These are phyloP conservation scores for Cyclura pinguis DNA, from an alignment of 2,797 vertebrate species.

Conservation along the genomic window DNA sequence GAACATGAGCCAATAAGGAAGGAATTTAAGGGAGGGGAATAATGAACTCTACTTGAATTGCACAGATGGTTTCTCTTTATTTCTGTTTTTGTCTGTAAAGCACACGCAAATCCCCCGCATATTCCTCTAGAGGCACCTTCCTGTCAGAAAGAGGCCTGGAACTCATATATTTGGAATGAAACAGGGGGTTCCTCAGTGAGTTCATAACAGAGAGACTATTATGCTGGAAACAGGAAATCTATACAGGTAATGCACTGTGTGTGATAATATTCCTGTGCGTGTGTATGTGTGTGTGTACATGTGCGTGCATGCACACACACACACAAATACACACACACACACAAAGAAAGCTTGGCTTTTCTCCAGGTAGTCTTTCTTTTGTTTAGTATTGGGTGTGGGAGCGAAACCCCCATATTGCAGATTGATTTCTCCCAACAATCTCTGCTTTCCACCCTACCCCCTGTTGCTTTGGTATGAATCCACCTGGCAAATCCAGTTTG, in stretches of 20 bases:
- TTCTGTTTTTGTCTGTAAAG: slow-evolving; percentile 53
- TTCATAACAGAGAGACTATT: slow-evolving; percentile 53
- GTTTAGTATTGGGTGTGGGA: not conserved
- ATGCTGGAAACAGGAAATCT: slow-evolving; percentile 55
- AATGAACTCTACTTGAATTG: slow-evolving; percentile 61
- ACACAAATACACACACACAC: not conserved
- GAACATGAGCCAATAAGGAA: not conserved
- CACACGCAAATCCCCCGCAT: slow-evolving; percentile 57
- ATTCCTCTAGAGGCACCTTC: slow-evolving; percentile 64
- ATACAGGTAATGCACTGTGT: slow-evolving; percentile 39
- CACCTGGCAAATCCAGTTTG: not conserved
- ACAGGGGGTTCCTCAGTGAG: slow-evolving; percentile 39
- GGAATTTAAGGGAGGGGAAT: slow-evolving; percentile 10
- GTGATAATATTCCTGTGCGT: not conserved
- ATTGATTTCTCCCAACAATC: not conserved
- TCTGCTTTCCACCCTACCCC: rapidly evolving
- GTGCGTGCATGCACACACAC: too few species aligned
- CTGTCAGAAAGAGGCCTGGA: slow-evolving; percentile 59
- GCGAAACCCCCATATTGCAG: not conserved
- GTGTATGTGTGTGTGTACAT: not conserved
- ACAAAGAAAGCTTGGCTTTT: not conserved
- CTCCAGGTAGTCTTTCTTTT: not conserved
- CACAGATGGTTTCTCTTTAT: slow-evolving; percentile 74
- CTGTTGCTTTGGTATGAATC: not conserved
- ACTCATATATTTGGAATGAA: slow-evolving; percentile 48